phyloP scores from a whole-genome alignment of 2,797 vertebrate species.

The Catharus ustulatus region DNA sequence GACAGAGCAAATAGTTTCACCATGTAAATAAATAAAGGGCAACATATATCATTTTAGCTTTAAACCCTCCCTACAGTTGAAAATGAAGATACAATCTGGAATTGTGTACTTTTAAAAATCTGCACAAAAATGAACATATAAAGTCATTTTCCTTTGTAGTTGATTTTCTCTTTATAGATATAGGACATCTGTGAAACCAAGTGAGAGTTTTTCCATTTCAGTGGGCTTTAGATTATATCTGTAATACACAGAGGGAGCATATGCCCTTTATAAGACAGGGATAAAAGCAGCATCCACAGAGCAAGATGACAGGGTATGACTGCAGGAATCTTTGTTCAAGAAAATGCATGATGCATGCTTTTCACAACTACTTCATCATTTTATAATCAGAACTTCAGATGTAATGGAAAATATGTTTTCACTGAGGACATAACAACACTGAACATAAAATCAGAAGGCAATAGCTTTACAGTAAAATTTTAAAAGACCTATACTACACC shows the following conservation, averaged over 20 bases:
- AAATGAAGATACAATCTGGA: neutral
- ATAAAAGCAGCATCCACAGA: neutral
- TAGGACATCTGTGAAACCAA: neutral
- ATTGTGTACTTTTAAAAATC: neutral
- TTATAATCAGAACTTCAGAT: neutral
- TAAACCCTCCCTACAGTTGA: neutral
- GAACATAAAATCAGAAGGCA: neutral
- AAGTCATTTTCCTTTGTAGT: neutral
- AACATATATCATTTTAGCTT: neutral
- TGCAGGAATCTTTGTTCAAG: neutral
- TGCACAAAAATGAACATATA: neutral
- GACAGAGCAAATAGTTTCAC: neutral
- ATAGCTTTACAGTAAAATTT: neutral
- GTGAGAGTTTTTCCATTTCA: conserved; percentile 27
- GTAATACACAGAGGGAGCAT: neutral
- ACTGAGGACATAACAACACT: neutral
- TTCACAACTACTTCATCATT: neutral
- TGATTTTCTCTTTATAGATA: neutral
- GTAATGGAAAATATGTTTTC: neutral
- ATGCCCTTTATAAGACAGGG: neutral
- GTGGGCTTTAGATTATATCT: neutral
- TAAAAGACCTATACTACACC: neutral
- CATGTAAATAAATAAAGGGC: neutral
- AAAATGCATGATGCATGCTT: neutral
- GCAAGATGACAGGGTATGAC: neutral